Evolutionary conservation across 1,140 invertebrate species (phyloP), one percentile per base, ranked within the genome.

Genomic region (Calephelis virginiensis): DNA sequence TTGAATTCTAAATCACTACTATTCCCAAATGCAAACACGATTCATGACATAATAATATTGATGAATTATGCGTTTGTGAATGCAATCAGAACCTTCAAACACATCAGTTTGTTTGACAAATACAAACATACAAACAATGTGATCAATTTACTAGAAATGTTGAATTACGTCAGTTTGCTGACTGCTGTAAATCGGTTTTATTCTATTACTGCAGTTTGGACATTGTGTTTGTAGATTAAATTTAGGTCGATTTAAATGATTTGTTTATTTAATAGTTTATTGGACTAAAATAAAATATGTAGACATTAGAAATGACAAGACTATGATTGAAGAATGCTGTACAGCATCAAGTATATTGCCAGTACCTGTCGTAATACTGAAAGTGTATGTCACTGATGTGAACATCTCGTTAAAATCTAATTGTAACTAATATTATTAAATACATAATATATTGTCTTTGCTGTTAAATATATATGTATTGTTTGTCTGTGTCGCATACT

Each of bases 101-200:
- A 56, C 50, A 56, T 56, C 50, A 56, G 28, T 56, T 56, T 56
- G 50, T 56, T 56, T 56, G 50, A 56, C 50, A 56, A 56, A 56
- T 14, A 56, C 50, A 28, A 56, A 56, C 50, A 9, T 11, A 56
- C 50, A 56, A 56, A 56, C 50, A 56, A 37, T 56, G 50, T 56
- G 50, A 14, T 56, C 50, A 53, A 53, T 53, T 53, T 53, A 53
- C 49, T 17, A 17, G 14, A 53, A 53, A 53, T 53, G 49, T 13
- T 10, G 14, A 17, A 53, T 53, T 53, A 53, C 50, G 50, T 28
- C 14, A 28, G 50, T 53, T 53, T 17, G 50, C 50, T 53, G 17
- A 9, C 9, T 17, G 17, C 10, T 50, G 17, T 8, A 10, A 53
- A 17, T 53, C 9, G 14, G 50, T 17, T 53, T 53, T 28, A 53